Evolutionary conservation across 2,888 invertebrate genomes (phyloP).

Genomic region (Limnephilus lunatus): DNA sequence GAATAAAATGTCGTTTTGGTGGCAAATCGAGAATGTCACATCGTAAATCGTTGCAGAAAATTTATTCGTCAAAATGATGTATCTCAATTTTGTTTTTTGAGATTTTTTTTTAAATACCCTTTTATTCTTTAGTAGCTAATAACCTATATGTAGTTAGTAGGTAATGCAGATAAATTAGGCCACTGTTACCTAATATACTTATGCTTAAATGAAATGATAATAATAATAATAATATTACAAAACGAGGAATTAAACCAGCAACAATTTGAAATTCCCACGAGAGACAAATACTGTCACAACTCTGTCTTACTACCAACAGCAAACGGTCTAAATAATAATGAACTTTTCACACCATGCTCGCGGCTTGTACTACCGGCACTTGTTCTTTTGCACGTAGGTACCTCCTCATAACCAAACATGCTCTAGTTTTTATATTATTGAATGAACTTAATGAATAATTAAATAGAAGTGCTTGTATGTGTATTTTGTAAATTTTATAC

Average conservation of each 20-base stretch:
- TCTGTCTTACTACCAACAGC: conserved; percentile 24
- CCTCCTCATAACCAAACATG: background rate
- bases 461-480: no score
- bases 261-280: conserved; percentile 37
- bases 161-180: background rate
- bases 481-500: no score
- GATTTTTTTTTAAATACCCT: no score
- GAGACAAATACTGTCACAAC: conserved; percentile 34
- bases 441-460: no score
- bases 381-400: background rate
- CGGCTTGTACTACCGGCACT: background rate
- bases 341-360: conserved; percentile 23
- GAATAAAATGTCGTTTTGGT: no score
- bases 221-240: conserved; percentile 4
- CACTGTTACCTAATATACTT: background rate
- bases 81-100: no score
- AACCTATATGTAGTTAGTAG: background rate
- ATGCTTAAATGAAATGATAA: background rate
- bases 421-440: background rate
- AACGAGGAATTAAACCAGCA: conserved; percentile 35
- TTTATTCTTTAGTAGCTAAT: no score
- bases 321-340: background rate
- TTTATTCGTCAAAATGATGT: no score
- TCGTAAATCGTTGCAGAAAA: no score
- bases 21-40: no score